Conservation (phyloP, 2,888 invertebrate species). For the Fragum whitleyi region DNA sequence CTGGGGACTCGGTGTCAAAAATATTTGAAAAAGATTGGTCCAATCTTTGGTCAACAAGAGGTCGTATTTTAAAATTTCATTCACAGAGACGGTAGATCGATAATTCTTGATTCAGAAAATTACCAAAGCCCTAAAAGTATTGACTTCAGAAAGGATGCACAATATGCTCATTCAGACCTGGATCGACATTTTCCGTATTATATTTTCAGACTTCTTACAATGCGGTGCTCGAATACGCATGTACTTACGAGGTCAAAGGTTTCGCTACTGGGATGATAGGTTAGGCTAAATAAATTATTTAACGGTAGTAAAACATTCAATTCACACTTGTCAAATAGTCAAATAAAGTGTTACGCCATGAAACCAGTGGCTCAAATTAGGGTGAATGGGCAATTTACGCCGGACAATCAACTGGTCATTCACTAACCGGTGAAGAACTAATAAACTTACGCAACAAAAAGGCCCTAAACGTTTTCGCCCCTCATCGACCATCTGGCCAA, state of each 20-base stretch:
- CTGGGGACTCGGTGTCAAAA: too few relatives aligned
- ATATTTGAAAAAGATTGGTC: too few relatives aligned
- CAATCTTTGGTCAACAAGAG: too few relatives aligned
- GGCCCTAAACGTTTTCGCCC: constrained; percentile 6
- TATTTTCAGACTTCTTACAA: too few relatives aligned
- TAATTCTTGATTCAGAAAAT: too few relatives aligned
- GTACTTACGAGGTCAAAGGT: neutral
- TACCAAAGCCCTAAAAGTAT: too few relatives aligned
- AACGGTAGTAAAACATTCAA: constrained; percentile 12
- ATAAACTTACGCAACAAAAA: constrained; percentile 9
- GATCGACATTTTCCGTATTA: too few relatives aligned
- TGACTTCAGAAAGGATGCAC: too few relatives aligned
- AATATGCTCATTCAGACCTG: too few relatives aligned
- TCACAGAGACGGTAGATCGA: too few relatives aligned
- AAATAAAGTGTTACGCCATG: constrained; percentile 12
- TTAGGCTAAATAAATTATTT: constrained; percentile 16
- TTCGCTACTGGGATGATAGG: neutral
- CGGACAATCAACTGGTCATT: constrained; percentile 19
- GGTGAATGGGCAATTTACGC: constrained; percentile 19
- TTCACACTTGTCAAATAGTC: constrained; percentile 9
- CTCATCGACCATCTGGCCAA: constrained; percentile 13
- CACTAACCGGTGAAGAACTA: constrained; percentile 6
- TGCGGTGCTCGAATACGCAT: too few relatives aligned
- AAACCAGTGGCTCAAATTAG: constrained; percentile 3
- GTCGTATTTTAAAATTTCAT: too few relatives aligned